Evolutionary conservation across 2,888 invertebrate genomes (phyloP).

Genomic region (Parelbella ahira): DNA sequence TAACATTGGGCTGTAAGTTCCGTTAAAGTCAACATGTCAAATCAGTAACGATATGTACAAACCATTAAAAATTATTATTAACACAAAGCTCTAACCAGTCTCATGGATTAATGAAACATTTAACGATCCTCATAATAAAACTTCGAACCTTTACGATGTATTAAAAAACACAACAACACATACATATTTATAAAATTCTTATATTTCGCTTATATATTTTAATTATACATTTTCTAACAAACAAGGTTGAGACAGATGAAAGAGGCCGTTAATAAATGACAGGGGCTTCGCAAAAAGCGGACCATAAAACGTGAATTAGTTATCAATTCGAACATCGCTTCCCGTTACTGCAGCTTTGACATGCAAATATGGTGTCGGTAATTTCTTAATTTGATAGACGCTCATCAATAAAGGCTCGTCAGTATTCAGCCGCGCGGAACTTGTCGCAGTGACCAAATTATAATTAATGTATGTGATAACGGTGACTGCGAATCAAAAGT

Average conservation of each 20-base stretch:
- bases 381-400: slow-evolving; percentile 15
- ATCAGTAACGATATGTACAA: no score
- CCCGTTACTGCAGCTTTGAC: slow-evolving; percentile 11
- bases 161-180: no score
- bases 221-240: no score
- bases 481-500: slow-evolving; percentile 43
- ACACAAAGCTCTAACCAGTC: no score
- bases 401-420: slow-evolving; percentile 10
- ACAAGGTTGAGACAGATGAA: slow-evolving; percentile 1
- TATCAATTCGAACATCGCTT: slow-evolving; percentile 1
- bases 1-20: no score
- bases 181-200: no score
- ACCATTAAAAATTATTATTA: no score
- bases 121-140: no score
- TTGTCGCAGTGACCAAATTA: slow-evolving; percentile 37
- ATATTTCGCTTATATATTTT: no score
- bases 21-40: no score
- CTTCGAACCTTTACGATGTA: no score
- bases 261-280: neutral
- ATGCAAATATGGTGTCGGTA: slow-evolving; percentile 13
- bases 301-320: slow-evolving; percentile 12
- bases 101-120: no score
- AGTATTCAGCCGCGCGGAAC: slow-evolving; percentile 16
- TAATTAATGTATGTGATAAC: slow-evolving; percentile 42
- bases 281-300: neutral